phyloP scores from a whole-genome alignment of 2,113 vertebrate genomes.

The Piprites chloris region DNA sequence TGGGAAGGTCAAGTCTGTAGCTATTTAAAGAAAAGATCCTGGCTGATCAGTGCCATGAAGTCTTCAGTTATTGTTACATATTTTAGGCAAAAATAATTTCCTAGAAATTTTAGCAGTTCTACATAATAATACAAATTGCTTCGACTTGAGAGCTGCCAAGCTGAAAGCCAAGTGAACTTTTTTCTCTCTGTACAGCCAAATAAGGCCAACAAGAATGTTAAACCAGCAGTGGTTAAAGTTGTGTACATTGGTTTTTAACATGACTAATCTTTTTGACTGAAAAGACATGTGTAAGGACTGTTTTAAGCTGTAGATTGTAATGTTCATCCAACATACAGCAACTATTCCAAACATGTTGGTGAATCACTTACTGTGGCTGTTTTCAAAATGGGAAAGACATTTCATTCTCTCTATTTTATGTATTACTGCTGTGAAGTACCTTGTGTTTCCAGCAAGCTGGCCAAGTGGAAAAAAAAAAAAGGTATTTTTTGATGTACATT shows the following conservation, averaged over 20 bases:
- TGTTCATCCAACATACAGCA: background rate
- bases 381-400: background rate
- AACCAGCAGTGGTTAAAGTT: background rate
- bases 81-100: background rate
- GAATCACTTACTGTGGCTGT: background rate
- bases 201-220: background rate
- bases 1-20: background rate
- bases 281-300: background rate
- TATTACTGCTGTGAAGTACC: background rate
- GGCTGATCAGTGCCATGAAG: background rate
- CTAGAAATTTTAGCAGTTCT: background rate
- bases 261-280: background rate
- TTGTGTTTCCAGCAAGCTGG: background rate
- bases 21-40: background rate
- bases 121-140: background rate
- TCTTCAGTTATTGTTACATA: background rate
- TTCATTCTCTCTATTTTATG: background rate
- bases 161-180: background rate
- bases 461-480: background rate
- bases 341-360: background rate
- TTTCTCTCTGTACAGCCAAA: background rate
- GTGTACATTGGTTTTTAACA: background rate
- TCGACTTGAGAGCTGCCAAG: background rate
- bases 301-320: background rate
- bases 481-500: background rate